Percentiles rank a stretch among this genome's conserved stretches.
Evolutionary conservation across 37 sponge, comb jelly and placozoan species (phyloP).

Genomic region (Geodia barretti): DNA sequence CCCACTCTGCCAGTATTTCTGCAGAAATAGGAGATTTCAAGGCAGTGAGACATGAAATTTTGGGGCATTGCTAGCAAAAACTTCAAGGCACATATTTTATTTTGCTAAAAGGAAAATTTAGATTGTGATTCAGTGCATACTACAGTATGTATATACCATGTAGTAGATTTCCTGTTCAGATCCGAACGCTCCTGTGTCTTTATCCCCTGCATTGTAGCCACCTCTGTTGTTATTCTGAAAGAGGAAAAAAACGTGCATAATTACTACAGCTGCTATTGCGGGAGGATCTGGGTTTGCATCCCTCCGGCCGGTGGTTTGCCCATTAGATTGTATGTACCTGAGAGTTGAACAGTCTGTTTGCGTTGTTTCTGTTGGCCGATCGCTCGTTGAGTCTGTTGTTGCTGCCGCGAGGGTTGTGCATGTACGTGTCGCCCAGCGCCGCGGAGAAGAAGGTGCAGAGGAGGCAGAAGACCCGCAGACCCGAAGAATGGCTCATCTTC

Average conservation of each 20-base stretch:
- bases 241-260: not conserved
- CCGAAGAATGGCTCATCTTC: too few species aligned
- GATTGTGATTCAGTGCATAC: too few species aligned
- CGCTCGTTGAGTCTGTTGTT: constrained; percentile 98
- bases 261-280: too few species aligned
- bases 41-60: not conserved
- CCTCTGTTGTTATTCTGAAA: constrained; percentile 97
- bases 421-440: constrained; percentile 74
- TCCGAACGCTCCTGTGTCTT: constrained; percentile 33
- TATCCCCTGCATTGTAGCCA: constrained; percentile 97
- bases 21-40: not conserved
- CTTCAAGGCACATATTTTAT: not conserved
- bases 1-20: constrained; percentile 93
- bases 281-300: constrained; percentile 1
- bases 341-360: constrained; percentile 96
- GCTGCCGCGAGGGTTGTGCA: constrained; percentile 97
- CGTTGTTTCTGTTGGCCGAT: constrained; percentile 93
- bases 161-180: constrained; percentile 74
- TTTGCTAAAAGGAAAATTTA: too few species aligned
- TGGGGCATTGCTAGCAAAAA: not conserved
- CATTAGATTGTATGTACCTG: constrained; percentile 80
- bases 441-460: constrained; percentile 9
- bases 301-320: not conserved
- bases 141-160: constrained; percentile 78
- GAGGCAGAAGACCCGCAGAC: constrained; percentile 38